Percentiles rank a stretch among this genome's conserved stretches.
Evolutionary conservation across 2,113 vertebrate genomes (phyloP).

Genomic region (Pygathrix nemaeus): DNA sequence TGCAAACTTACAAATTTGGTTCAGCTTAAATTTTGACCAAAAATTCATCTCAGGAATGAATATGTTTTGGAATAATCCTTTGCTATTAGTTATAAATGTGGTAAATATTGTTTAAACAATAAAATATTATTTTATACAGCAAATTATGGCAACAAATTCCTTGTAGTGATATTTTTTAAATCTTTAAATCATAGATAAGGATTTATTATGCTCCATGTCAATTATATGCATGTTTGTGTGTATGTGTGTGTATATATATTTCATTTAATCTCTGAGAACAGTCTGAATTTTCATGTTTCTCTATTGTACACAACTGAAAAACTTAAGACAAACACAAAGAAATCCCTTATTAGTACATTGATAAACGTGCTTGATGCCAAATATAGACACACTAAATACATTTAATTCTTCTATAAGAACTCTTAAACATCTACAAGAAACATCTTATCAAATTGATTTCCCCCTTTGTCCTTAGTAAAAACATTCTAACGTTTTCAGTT

Average conservation of each 20-base stretch:
- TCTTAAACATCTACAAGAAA: background rate
- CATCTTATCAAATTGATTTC: background rate
- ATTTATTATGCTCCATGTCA: background rate
- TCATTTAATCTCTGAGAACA: background rate
- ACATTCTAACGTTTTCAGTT: background rate
- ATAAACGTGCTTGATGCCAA: background rate
- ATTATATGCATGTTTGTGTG: background rate
- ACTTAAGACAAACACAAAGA: background rate
- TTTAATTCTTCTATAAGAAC: background rate
- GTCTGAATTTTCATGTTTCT: background rate
- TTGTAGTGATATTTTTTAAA: background rate
- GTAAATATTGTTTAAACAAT: slow-evolving; percentile 2
- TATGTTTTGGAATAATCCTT: background rate
- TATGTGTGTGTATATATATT: background rate
- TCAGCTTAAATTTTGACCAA: slow-evolving; percentile 33
- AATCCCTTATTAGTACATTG: background rate
- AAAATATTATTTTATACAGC: slow-evolving; percentile 10
- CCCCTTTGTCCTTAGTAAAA: background rate
- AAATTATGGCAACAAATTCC: background rate
- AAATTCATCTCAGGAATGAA: slow-evolving; percentile 9
- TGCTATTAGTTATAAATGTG: slow-evolving; percentile 2
- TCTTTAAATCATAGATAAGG: background rate
- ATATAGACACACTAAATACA: background rate
- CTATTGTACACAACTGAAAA: background rate
- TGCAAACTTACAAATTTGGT: slow-evolving; percentile 39